These are phyloP conservation scores for Orius insidiosus DNA, from an alignment of 1,140 invertebrate genomes.

Conservation along the genomic window DNA sequence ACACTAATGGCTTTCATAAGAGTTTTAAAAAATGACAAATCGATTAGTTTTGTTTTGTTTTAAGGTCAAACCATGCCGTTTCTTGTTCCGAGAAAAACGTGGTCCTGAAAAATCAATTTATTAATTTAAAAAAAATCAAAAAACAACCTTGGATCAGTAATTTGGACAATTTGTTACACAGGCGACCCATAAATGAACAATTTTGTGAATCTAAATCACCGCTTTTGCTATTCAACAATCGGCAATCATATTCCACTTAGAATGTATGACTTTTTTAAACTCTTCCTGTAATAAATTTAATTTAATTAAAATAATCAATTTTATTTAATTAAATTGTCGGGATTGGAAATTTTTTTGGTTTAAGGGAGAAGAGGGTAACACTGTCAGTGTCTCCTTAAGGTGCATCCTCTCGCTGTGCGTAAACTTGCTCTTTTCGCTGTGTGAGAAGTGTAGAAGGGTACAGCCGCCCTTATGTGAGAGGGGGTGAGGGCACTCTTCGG, in stretches of 20 bases:
- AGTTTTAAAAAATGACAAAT: conserved; percentile 63
- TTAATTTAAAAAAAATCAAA: neutral
- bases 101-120: conserved; percentile 37
- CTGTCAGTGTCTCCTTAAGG: no score
- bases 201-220: conserved; percentile 43
- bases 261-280: conserved; percentile 78
- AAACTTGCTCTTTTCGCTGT: no score
- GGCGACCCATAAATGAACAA: conserved; percentile 77
- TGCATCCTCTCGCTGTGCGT: no score
- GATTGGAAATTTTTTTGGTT: no score
- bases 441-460: no score
- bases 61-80: conserved; percentile 79
- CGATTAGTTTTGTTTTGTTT: conserved; percentile 66
- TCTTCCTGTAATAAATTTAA: conserved; percentile 22
- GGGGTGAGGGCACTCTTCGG: no score
- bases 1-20: conserved; percentile 71
- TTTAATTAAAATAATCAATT: no score
- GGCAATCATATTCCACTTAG: conserved; percentile 86
- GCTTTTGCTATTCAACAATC: conserved; percentile 40
- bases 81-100: conserved; percentile 70
- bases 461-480: no score
- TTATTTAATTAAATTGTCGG: no score
- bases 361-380: no score
- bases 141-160: conserved; percentile 72
- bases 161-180: conserved; percentile 66